phyloP scores from a whole-genome alignment of 2,888 invertebrate species.

The Aphidoletes aphidimyza region DNA sequence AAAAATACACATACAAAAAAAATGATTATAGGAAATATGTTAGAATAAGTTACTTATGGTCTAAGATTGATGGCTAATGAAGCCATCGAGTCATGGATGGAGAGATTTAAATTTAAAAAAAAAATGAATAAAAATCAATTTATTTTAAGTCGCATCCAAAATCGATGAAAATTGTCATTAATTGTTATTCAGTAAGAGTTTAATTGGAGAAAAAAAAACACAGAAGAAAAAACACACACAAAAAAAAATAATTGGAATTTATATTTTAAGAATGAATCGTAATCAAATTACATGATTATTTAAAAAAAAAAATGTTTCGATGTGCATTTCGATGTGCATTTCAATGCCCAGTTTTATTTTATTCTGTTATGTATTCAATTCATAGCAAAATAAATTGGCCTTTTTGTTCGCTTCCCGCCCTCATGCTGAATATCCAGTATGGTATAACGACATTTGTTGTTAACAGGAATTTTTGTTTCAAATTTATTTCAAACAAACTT shows the following conservation, averaged over 20 bases:
- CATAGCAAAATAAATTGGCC: too few relatives aligned
- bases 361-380: too few relatives aligned
- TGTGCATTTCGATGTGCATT: too few relatives aligned
- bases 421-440: too few relatives aligned
- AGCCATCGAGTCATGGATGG: not conserved
- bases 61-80: not conserved
- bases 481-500: too few relatives aligned
- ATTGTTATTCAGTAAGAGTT: slow-evolving; percentile 8
- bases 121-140: not conserved
- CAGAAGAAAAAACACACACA: not conserved
- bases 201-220: not conserved
- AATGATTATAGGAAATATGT: not conserved
- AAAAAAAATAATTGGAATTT: not conserved
- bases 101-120: not conserved
- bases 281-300: not conserved
- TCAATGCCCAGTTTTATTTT: too few relatives aligned
- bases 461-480: too few relatives aligned
- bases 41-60: not conserved
- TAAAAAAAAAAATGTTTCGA: not conserved
- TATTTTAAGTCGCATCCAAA: not conserved
- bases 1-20: not conserved
- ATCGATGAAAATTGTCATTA: not conserved
- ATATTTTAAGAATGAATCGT: not conserved
- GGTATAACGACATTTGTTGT: too few relatives aligned
- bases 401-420: too few relatives aligned